Evolutionary conservation across 2,113 vertebrate species (phyloP).

Genomic region (Pyrgilauda ruficollis): DNA sequence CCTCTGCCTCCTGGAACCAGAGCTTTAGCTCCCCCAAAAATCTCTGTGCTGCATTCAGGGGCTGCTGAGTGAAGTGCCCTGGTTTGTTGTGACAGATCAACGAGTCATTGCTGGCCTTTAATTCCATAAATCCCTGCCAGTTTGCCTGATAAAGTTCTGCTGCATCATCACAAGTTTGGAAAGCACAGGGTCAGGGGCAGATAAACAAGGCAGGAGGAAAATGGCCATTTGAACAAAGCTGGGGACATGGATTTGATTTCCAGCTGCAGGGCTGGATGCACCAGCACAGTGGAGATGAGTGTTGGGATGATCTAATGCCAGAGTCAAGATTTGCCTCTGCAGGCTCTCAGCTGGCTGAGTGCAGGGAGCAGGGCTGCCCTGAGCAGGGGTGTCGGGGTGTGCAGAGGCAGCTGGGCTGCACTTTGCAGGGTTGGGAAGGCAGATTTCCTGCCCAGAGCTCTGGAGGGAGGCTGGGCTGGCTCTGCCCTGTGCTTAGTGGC

Average conservation of each 20-base stretch:
- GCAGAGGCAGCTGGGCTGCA: background rate
- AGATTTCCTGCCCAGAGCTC: background rate
- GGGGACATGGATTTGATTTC: background rate
- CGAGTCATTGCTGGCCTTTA: background rate
- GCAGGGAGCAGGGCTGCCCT: background rate
- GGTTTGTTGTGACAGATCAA: background rate
- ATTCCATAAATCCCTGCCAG: background rate
- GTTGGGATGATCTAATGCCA: background rate
- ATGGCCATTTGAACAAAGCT: background rate
- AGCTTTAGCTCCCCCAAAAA: background rate
- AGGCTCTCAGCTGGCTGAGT: background rate
- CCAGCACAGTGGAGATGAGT: background rate
- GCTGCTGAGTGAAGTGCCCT: background rate
- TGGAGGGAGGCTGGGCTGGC: background rate
- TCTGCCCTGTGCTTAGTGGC: rapidly evolving
- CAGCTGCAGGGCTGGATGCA: background rate
- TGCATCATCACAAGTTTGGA: background rate
- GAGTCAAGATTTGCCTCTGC: background rate
- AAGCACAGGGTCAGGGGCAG: background rate
- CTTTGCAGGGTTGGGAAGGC: background rate
- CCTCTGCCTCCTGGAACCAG: background rate
- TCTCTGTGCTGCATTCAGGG: background rate
- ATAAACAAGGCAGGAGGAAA: background rate
- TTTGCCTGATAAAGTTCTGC: background rate
- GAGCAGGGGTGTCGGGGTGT: background rate